A percentile compares a stretch with the other conserved stretches of the same genome.
Conservation (phyloP, 2,888 invertebrate genomes). For the Campaea margaritaria region DNA sequence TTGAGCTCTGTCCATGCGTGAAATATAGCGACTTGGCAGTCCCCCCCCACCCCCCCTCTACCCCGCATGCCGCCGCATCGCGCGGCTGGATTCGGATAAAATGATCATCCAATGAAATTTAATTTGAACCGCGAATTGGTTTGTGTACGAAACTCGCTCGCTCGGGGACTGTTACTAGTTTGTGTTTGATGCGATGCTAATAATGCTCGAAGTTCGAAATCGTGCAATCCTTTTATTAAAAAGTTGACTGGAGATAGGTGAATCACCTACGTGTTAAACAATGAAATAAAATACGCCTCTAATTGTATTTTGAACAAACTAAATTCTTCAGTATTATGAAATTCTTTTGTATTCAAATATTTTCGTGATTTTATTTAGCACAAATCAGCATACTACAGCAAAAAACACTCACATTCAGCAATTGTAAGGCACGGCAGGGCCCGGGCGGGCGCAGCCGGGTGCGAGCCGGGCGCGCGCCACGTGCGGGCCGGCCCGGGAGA, state of each 20-base stretch:
- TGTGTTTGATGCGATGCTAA: too few species aligned
- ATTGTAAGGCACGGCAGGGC: neutral
- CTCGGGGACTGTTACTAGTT: too few species aligned
- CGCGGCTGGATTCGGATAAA: constrained; percentile 6
- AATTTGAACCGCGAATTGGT: neutral
- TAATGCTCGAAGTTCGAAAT: too few species aligned
- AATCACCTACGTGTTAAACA: too few species aligned
- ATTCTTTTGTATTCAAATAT: too few species aligned
- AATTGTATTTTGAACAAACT: too few species aligned
- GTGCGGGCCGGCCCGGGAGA: constrained; percentile 9
- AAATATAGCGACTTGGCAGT: constrained; percentile 31
- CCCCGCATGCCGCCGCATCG: neutral
- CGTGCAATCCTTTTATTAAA: too few species aligned
- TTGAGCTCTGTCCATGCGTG: constrained; percentile 32
- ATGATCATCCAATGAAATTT: constrained; percentile 17
- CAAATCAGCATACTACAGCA: neutral
- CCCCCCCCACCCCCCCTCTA: neutral
- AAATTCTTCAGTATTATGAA: too few species aligned
- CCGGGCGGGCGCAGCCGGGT: neutral
- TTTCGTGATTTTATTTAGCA: neutral
- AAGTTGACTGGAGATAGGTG: too few species aligned
- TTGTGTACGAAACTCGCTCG: too few species aligned
- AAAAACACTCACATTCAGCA: constrained; percentile 9
- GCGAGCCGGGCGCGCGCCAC: neutral
- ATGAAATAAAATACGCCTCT: too few species aligned